A percentile compares a stretch with the other conserved stretches of the same genome.
phyloP scores from a whole-genome alignment of 2,113 vertebrate genomes.

The Oreochromis niloticus region DNA sequence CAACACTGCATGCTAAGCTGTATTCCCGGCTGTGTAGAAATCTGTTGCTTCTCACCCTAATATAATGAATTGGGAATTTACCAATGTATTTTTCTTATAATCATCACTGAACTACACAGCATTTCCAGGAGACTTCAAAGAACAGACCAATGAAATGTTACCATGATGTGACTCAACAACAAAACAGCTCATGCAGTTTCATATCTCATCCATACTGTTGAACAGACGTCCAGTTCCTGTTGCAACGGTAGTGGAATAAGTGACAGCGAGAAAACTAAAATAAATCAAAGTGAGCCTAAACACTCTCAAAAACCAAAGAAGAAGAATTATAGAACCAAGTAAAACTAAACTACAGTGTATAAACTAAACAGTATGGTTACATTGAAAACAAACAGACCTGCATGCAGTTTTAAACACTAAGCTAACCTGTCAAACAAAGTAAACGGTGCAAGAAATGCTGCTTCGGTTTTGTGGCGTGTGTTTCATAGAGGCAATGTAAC shows the following conservation, averaged over 20 bases:
- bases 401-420: slow-evolving; percentile 26
- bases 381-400: neutral
- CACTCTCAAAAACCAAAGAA: neutral
- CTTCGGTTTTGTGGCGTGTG: neutral
- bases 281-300: neutral
- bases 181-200: slow-evolving; percentile 48
- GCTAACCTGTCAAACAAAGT: neutral
- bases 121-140: neutral
- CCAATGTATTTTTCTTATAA: neutral
- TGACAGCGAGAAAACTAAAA: neutral
- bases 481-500: neutral
- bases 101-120: neutral
- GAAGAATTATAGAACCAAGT: neutral
- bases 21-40: neutral
- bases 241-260: neutral
- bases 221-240: neutral
- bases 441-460: neutral
- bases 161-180: neutral
- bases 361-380: neutral
- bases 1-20: neutral
- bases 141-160: slow-evolving; percentile 2
- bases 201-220: slow-evolving; percentile 18
- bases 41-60: neutral
- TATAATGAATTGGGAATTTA: neutral
- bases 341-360: neutral